Percentiles rank a stretch among this genome's conserved stretches.
phyloP scores from a whole-genome alignment of 1,140 invertebrate species.

The Belonocnema kinseyi region DNA sequence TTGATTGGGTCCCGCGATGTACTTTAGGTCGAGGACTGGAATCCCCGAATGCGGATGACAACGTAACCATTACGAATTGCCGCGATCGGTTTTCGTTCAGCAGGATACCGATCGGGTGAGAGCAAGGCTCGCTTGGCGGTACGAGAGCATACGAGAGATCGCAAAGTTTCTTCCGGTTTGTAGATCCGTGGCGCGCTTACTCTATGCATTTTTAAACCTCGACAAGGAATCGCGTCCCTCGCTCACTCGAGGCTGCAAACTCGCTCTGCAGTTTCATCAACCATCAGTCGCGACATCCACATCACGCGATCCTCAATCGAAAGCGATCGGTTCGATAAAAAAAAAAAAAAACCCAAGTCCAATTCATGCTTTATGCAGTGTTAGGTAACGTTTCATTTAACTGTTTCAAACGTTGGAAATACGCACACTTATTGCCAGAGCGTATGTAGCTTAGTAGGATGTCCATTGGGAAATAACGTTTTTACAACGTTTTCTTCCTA shows the following conservation, averaged over 20 bases:
- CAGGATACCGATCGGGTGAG: not conserved
- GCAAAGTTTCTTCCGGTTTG: constrained; percentile 22
- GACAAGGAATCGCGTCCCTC: constrained; percentile 31
- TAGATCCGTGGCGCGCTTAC: not conserved
- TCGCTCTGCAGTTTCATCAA: constrained; percentile 44
- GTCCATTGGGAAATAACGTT: no score
- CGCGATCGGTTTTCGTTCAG: not conserved
- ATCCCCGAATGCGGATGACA: constrained; percentile 43
- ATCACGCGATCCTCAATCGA: constrained; percentile 38
- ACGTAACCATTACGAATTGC: not conserved
- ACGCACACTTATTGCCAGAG: not conserved
- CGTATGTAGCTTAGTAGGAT: not conserved
- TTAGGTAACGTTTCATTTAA: constrained; percentile 30
- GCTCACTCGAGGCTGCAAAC: constrained; percentile 37
- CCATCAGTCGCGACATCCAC: constrained; percentile 40
- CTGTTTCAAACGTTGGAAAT: constrained; percentile 3
- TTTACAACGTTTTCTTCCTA: no score
- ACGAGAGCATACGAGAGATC: not conserved
- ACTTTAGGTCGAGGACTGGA: constrained; percentile 33
- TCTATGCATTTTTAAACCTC: not conserved
- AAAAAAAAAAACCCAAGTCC: constrained; percentile 41
- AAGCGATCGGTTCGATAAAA: not conserved
- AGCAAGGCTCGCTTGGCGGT: not conserved
- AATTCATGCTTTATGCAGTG: constrained; percentile 45
- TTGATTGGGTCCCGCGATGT: constrained; percentile 30